Conservation (phyloP, 2,113 vertebrate genomes). For the Toxotes jaculatrix region DNA sequence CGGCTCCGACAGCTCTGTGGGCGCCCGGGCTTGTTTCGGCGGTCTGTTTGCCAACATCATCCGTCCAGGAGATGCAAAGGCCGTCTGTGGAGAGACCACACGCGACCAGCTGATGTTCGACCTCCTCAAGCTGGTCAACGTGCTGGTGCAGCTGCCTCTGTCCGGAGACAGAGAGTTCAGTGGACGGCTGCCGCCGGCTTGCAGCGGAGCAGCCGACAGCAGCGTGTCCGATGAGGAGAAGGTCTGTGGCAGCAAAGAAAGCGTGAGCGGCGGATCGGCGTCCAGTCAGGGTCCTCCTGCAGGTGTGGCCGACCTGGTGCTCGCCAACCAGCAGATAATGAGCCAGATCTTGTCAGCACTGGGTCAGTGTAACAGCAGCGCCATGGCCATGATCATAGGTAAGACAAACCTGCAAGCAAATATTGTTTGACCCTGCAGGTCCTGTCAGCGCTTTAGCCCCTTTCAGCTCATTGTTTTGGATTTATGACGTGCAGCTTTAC, state of each 20-base stretch:
- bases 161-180: conserved; percentile 96
- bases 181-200: conserved; percentile 87
- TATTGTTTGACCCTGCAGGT: background rate
- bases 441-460: background rate
- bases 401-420: conserved; percentile 10
- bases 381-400: conserved; percentile 99
- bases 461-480: background rate
- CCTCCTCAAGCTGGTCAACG: conserved; percentile 95
- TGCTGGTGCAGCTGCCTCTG: conserved; percentile 94
- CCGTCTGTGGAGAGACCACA: conserved; percentile 96
- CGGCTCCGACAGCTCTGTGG: conserved; percentile 96
- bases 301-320: conserved; percentile 94
- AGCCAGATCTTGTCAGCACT: conserved; percentile 98
- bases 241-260: conserved; percentile 96
- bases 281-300: conserved; percentile 89
- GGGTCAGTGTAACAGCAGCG: conserved; percentile 99
- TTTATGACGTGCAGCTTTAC: background rate
- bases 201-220: conserved; percentile 90
- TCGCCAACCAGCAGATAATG: conserved; percentile 99
- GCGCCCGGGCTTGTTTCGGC: conserved; percentile 96
- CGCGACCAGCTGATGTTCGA: conserved; percentile 99
- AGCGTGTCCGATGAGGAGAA: conserved; percentile 99
- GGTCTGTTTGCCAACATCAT: conserved; percentile 98
- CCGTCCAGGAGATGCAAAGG: conserved; percentile 98
- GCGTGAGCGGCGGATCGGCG: conserved; percentile 83